phyloP scores from a whole-genome alignment of 2,888 invertebrate genomes.

The Melieria omissa region DNA sequence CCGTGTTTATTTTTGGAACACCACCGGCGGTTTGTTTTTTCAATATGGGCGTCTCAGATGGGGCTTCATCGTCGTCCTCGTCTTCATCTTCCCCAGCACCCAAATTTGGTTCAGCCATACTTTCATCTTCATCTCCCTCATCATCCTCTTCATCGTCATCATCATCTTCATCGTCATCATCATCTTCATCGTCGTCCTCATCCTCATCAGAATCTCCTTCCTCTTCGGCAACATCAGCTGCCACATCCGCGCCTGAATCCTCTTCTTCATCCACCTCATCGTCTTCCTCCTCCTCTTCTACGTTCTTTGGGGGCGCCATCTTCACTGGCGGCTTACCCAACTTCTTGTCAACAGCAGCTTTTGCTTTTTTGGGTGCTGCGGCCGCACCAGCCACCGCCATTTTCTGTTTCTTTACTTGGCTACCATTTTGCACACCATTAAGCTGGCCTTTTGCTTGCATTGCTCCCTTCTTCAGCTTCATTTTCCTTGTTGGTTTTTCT shows the following conservation, averaged over 20 bases:
- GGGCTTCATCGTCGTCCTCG: constrained; percentile 48
- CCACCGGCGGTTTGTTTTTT: constrained; percentile 40
- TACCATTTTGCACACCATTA: constrained; percentile 36
- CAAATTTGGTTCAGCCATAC: constrained; percentile 25
- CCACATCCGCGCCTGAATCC: constrained; percentile 42
- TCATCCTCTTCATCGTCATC: constrained; percentile 27
- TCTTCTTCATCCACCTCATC: constrained; percentile 47
- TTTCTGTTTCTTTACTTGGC: constrained; percentile 38
- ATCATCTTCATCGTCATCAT: constrained; percentile 27
- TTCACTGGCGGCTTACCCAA: constrained; percentile 33
- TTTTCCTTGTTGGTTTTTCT: constrained; percentile 35
- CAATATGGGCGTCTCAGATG: constrained; percentile 50
- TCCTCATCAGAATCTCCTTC: constrained; percentile 32
- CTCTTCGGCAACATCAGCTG: constrained; percentile 15
- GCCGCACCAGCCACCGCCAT: constrained; percentile 29
- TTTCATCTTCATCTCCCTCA: constrained; percentile 38
- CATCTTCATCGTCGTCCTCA: constrained; percentile 42
- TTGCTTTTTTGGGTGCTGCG: constrained; percentile 22
- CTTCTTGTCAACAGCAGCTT: constrained; percentile 38
- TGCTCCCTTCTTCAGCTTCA: constrained; percentile 51
- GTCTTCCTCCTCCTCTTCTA: constrained; percentile 35
- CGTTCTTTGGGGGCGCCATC: constrained; percentile 31
- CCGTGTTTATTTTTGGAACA: constrained; percentile 47
- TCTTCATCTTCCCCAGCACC: constrained; percentile 23
- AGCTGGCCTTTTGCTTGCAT: constrained; percentile 34